phyloP scores from a whole-genome alignment of 1,140 invertebrate species.

The Drosophila kurseongensis region DNA sequence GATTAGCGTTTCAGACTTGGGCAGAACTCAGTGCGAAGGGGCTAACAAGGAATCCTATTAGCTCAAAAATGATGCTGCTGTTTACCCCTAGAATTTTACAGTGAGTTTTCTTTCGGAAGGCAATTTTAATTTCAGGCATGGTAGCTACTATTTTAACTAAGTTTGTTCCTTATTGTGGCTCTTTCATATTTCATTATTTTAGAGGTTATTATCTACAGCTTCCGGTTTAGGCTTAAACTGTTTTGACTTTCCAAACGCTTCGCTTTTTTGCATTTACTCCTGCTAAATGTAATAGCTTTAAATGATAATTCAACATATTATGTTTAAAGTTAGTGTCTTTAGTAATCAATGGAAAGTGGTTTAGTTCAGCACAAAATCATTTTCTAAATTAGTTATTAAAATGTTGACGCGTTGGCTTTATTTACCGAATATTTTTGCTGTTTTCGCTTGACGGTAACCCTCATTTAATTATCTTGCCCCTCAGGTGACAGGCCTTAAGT shows the following conservation, averaged over 20 bases:
- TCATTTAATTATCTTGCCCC: slow-evolving; percentile 39
- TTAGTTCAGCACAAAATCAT: too few relatives aligned
- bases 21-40: slow-evolving; percentile 23
- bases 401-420: background rate
- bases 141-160: background rate
- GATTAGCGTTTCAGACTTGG: slow-evolving; percentile 48
- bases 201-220: background rate
- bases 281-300: too few relatives aligned
- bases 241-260: background rate
- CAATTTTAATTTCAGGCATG: background rate
- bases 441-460: slow-evolving; percentile 24
- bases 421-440: slow-evolving; percentile 14
- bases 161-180: background rate
- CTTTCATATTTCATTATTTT: background rate
- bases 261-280: too few relatives aligned
- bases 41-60: slow-evolving; percentile 33
- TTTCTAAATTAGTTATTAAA: background rate
- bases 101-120: background rate
- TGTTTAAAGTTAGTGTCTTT: too few relatives aligned
- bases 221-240: background rate
- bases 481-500: slow-evolving; percentile 26
- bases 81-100: slow-evolving; percentile 6
- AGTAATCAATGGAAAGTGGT: too few relatives aligned
- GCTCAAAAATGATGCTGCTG: slow-evolving; percentile 21
- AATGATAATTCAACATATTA: too few relatives aligned